Percentiles rank a stretch among this genome's conserved stretches.
Evolutionary conservation across 2,113 vertebrate species (phyloP).

Genomic region (Stigmatopora argus): DNA sequence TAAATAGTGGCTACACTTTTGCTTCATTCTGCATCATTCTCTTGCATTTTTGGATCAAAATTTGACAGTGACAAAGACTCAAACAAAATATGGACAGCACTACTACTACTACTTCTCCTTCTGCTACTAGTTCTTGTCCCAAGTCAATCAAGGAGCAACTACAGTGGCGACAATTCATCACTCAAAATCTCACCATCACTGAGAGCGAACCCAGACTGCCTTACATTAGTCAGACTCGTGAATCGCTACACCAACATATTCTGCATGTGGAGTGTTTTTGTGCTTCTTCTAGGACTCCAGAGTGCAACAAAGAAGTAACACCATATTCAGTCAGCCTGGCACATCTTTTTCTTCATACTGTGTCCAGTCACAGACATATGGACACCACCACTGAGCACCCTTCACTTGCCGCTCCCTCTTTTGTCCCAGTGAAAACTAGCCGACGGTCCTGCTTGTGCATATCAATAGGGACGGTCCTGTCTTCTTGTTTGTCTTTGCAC

Average conservation of each 20-base stretch:
- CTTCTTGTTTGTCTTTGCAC: conserved; percentile 75
- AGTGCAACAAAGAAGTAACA: conserved; percentile 59
- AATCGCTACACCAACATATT: not conserved
- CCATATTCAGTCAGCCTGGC: conserved; percentile 47
- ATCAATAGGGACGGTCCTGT: conserved; percentile 71
- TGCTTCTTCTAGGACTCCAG: conserved; percentile 19
- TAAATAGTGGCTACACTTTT: too few species aligned
- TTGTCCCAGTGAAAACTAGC: conserved; percentile 70
- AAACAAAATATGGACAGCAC: not conserved
- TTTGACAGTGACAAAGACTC: too few species aligned
- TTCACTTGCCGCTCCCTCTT: conserved; percentile 54
- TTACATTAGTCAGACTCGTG: not conserved
- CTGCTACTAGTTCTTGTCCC: not conserved
- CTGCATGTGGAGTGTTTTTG: conserved; percentile 18
- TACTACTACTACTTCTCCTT: not conserved
- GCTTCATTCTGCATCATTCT: too few species aligned
- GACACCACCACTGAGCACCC: conserved; percentile 57
- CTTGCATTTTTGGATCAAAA: too few species aligned
- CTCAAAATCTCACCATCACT: not conserved
- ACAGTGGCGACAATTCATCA: not conserved
- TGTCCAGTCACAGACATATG: conserved; percentile 62
- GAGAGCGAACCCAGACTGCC: not conserved
- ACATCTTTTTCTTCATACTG: conserved; percentile 58
- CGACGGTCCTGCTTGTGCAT: conserved; percentile 72
- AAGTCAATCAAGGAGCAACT: not conserved